Conservation (phyloP, 1,140 invertebrate genomes). For the Artemia franciscana region DNA sequence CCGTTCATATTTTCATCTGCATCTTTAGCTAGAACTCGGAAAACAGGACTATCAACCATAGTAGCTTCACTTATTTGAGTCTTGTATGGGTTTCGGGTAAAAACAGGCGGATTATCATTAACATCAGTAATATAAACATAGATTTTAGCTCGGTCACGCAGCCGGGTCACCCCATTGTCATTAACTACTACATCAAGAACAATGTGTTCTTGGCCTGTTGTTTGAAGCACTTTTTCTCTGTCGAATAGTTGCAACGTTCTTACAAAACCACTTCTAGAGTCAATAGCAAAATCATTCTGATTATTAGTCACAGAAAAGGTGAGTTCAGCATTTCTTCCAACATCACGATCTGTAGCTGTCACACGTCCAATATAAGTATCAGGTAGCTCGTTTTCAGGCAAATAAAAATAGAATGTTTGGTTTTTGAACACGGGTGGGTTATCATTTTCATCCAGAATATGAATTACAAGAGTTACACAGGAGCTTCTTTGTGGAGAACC, state of each 20-base stretch:
- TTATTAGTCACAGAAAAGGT: constrained; percentile 47
- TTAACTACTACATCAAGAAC: constrained; percentile 57
- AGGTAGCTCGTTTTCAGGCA: constrained; percentile 63
- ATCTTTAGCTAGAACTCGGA: constrained; percentile 61
- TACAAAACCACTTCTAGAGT: constrained; percentile 74
- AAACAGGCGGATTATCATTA: constrained; percentile 76
- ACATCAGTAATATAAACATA: constrained; percentile 67
- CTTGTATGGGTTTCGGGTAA: constrained; percentile 52
- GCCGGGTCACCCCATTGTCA: constrained; percentile 56
- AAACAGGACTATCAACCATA: constrained; percentile 45
- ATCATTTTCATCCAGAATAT: constrained; percentile 88
- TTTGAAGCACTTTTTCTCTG: constrained; percentile 50
- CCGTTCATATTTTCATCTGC: constrained; percentile 73
- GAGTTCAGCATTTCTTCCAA: constrained; percentile 70
- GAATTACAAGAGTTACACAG: constrained; percentile 59
- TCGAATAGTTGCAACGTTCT: constrained; percentile 63
- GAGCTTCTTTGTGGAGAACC: constrained; percentile 48
- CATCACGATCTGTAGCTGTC: constrained; percentile 65
- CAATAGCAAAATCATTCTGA: constrained; percentile 62
- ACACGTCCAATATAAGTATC: constrained; percentile 76
- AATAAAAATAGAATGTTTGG: constrained; percentile 53
- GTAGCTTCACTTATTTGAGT: constrained; percentile 64
- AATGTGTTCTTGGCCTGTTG: constrained; percentile 47
- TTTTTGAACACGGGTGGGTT: constrained; percentile 73
- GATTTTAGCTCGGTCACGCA: constrained; percentile 67